phyloP scores from a whole-genome alignment of 2,888 invertebrate genomes.

The Eupithecia subfuscata region DNA sequence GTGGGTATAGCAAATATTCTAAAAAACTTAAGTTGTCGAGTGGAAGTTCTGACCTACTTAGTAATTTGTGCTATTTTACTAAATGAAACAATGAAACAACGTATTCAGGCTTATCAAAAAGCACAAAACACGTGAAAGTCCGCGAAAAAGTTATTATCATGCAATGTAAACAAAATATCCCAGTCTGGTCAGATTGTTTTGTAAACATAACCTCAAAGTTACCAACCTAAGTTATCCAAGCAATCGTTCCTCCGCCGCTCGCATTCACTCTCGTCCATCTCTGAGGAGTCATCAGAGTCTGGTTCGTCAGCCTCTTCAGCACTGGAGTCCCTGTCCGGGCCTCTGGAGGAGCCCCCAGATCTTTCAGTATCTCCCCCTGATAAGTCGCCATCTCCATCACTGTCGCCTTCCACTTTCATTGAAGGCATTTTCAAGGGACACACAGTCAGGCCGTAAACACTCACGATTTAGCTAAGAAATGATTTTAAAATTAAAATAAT shows the following conservation, averaged over 20 bases:
- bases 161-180: conserved; percentile 29
- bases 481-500: conserved; percentile 26
- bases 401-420: conserved; percentile 87
- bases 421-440: conserved; percentile 82
- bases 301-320: conserved; percentile 91
- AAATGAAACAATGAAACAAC: neutral
- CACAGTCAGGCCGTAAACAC: conserved; percentile 13
- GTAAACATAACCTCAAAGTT: conserved; percentile 81
- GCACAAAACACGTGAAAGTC: neutral
- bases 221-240: conserved; percentile 89
- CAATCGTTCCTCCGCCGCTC: conserved; percentile 92
- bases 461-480: neutral
- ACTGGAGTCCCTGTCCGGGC: conserved; percentile 88
- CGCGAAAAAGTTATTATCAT: conserved; percentile 7
- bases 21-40: neutral
- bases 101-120: neutral
- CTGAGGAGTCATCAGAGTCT: conserved; percentile 93
- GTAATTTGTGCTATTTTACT: neutral
- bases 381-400: conserved; percentile 86
- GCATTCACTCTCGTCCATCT: conserved; percentile 97
- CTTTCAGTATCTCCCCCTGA: conserved; percentile 89
- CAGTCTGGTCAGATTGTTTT: conserved; percentile 59
- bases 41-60: conserved; percentile 27
- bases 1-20: neutral
- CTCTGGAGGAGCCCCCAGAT: conserved; percentile 87